These are phyloP conservation scores for Haliclona indistincta DNA, from an alignment of 37 sponge, comb jelly and placozoan genomes.

Conservation along the genomic window DNA sequence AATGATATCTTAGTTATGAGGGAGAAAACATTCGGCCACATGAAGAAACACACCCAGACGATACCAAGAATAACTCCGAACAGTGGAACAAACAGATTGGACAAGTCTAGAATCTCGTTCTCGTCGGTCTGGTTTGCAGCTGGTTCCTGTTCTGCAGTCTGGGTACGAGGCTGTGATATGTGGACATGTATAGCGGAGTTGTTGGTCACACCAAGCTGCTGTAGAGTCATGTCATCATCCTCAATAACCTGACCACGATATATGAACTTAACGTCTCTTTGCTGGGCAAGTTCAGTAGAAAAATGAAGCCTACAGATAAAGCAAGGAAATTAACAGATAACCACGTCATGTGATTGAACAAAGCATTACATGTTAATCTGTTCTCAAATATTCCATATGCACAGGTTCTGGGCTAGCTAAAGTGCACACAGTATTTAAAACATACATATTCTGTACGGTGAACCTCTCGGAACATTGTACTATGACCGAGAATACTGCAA, in stretches of 20 bases:
- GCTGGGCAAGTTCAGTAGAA: conserved; percentile 16
- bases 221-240: conserved; percentile 30
- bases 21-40: conserved; percentile 43
- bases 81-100: conserved; percentile 53
- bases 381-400: no score
- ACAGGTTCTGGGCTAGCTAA: no score
- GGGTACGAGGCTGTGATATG: conserved; percentile 31
- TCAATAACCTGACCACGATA: conserved; percentile 41
- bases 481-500: no score
- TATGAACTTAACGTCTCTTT: conserved; percentile 56
- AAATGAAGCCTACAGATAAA: conserved; percentile 32
- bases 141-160: not conserved
- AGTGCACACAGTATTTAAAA: no score
- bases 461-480: no score
- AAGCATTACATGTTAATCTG: no score
- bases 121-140: not conserved
- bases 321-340: no score
- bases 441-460: no score
- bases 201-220: conserved; percentile 10
- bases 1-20: conserved; percentile 46
- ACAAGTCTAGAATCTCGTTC: conserved; percentile 39
- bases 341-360: no score
- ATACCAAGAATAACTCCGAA: conserved; percentile 64
- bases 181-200: conserved; percentile 58
- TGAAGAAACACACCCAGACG: conserved; percentile 39